phyloP scores from a whole-genome alignment of 2,113 vertebrate species.

The Mohoua ochrocephala region DNA sequence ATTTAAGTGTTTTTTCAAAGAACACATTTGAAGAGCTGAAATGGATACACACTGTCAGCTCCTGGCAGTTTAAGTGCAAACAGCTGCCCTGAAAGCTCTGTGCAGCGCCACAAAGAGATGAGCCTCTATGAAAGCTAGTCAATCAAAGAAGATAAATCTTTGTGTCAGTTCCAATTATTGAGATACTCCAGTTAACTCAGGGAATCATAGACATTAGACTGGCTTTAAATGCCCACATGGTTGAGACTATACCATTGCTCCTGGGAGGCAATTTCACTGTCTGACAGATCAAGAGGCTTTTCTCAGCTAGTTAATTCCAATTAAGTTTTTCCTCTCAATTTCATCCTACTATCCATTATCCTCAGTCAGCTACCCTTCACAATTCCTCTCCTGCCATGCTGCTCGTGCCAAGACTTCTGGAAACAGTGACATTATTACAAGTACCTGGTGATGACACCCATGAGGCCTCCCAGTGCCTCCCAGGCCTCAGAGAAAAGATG shows the following conservation, averaged over 20 bases:
- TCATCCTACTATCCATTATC: constrained; percentile 46
- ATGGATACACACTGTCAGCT: constrained; percentile 57
- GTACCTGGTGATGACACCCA: constrained; percentile 1
- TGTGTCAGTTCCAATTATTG: constrained; percentile 43
- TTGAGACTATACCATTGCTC: constrained; percentile 28
- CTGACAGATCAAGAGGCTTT: constrained; percentile 59
- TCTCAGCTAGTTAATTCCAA: constrained; percentile 61
- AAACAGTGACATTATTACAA: constrained; percentile 22
- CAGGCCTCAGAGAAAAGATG: background rate
- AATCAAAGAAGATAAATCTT: constrained; percentile 56
- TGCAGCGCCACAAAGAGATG: constrained; percentile 43
- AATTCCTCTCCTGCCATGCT: background rate
- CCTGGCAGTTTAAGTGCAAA: constrained; percentile 59
- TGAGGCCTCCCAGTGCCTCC: background rate
- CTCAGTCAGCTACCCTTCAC: background rate
- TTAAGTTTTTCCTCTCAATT: constrained; percentile 59
- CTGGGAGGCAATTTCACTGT: constrained; percentile 32
- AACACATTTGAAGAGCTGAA: constrained; percentile 22
- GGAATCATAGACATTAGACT: constrained; percentile 32
- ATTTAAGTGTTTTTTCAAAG: constrained; percentile 58
- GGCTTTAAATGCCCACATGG: constrained; percentile 49
- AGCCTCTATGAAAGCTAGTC: constrained; percentile 34
- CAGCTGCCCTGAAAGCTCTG: constrained; percentile 44
- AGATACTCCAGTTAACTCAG: constrained; percentile 30
- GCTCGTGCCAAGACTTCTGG: background rate